Base-by-base conservation (phyloP, 2,888 invertebrate species). In the Cremastobaeus sp. region DNA sequence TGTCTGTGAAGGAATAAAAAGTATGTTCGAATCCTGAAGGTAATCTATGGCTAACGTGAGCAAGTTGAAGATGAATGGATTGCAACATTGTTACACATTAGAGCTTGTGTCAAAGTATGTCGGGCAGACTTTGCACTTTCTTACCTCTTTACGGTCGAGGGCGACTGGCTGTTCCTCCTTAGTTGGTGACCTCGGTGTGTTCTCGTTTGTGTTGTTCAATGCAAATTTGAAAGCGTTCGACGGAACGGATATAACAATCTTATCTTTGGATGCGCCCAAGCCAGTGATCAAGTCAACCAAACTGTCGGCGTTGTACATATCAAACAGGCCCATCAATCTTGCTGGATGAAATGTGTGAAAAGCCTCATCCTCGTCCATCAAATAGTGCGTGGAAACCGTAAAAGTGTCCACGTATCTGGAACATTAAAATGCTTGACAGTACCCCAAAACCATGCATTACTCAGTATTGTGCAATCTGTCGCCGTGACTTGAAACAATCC, bases 241-340 rank as follows among this genome's bases (percentile, higher is more conserved):
- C 0, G 95, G 94, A 0, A 94, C 87, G 1, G 93, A 91, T 80
- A 95, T 90, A 12, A 94, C 90, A 17, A 95, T 83, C 86, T 93
- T 94, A 12, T 92, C 89, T 45, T 92, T 89, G 11, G 93, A 91
- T n/a, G 92, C 91, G 68, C 95, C 92, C 41, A 94, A 89, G 15
- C 93, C 93, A 0, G 90, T 90, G 4, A 92, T 91, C 57, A 94
- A 88, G 85, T 94, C 94, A 47, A 94, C 92, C 43, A 94, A 90
- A 41, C 93, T 94, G 84, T 94, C 94, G 82, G 93, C 92, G 80
- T 94, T 94, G 85, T 93, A 91, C 90, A 93, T 92, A 79, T 94
- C 94, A 90, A 93, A 93, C 45, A 93, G 85, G 0, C 94, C 94
- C 83, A 93, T 93, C 77, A 94, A 86, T 62, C 94, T 88, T 80